phyloP scores from a whole-genome alignment of 2,888 invertebrate genomes.

The Ceramica pisi region DNA sequence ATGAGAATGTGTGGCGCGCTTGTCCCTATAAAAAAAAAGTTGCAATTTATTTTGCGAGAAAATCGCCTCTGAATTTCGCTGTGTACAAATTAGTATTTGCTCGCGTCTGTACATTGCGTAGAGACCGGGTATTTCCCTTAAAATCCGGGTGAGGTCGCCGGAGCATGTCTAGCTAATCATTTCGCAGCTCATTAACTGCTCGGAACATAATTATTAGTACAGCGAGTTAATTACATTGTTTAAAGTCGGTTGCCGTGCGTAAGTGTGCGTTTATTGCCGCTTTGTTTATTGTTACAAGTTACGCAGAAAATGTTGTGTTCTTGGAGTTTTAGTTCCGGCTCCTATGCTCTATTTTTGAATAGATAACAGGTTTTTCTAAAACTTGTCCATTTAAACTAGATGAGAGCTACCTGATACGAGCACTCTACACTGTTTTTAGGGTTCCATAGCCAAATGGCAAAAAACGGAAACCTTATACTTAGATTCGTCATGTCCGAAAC shows the following conservation, averaged over 20 bases:
- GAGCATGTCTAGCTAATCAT: constrained; percentile 59
- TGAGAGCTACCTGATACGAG: too few species aligned
- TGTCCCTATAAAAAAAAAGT: too few species aligned
- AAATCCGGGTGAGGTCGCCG: constrained; percentile 63
- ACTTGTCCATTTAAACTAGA: neutral
- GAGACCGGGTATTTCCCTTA: constrained; percentile 53
- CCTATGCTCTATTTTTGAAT: neutral
- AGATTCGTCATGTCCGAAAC: too few species aligned
- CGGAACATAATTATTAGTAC: constrained; percentile 30
- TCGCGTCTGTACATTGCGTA: constrained; percentile 16
- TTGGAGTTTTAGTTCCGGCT: constrained; percentile 16
- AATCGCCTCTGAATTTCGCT: neutral
- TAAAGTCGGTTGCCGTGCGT: constrained; percentile 11
- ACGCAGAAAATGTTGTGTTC: constrained; percentile 3
- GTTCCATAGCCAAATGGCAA: too few species aligned
- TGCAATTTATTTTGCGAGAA: neutral
- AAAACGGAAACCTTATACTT: too few species aligned
- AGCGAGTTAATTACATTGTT: constrained; percentile 50
- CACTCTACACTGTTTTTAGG: too few species aligned
- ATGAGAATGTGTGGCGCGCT: too few species aligned
- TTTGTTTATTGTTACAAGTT: constrained; percentile 9
- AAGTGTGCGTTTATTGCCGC: constrained; percentile 21
- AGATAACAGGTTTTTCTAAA: neutral
- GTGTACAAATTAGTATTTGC: too few species aligned
- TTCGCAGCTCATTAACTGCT: constrained; percentile 62